Evolutionary conservation across 2,888 invertebrate genomes (phyloP), one percentile per base, ranked within the genome.

Genomic region (Invenusta paracnida): DNA sequence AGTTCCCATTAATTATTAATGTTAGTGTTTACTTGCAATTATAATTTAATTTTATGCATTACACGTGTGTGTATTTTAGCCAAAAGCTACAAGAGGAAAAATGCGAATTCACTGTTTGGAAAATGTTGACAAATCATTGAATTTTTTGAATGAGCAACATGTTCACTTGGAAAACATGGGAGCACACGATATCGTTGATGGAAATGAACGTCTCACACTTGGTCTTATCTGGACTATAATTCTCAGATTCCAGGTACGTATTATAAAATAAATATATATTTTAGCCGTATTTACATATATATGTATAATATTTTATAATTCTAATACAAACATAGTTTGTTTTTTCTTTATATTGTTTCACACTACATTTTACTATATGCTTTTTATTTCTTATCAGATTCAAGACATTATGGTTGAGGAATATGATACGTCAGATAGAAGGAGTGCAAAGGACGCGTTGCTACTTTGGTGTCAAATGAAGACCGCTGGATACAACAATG

Each of bases 171-270:
- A 99, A 93, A 99, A 99, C 92, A 96, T 99, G 95, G 91, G 99
- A 83, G 98, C 98, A 66, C 98, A 99, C 92, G 99, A 99, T 92
- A 98, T 99, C 91, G 99, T 99, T 86, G 99, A 99, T 92, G 99
- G 99, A 85, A 99, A 97, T 93, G 95, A 97, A 13, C 94, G 98
- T 86, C 94, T 99, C 88, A 98, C 96, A 89, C 94, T 99, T 86
- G 99, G 99, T 92, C 95, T 99, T 88, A 99, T 99, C 90, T 99
- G 99, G 99, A 99, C 99, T 89, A 99, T 99, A 91, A 99, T 99
- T 91, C 93, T 99, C 89, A 94, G 99, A 91, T 99, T 99, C 95
- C 99, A 98, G 94, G 84, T 84, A 25, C 23, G 17, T 73, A 11
- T n/a, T n/a, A n/a, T n/a, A n/a, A n/a, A n/a, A n/a, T n/a, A n/a